phyloP scores from a whole-genome alignment of 2,113 vertebrate species.

The Dolichotis patagonum region DNA sequence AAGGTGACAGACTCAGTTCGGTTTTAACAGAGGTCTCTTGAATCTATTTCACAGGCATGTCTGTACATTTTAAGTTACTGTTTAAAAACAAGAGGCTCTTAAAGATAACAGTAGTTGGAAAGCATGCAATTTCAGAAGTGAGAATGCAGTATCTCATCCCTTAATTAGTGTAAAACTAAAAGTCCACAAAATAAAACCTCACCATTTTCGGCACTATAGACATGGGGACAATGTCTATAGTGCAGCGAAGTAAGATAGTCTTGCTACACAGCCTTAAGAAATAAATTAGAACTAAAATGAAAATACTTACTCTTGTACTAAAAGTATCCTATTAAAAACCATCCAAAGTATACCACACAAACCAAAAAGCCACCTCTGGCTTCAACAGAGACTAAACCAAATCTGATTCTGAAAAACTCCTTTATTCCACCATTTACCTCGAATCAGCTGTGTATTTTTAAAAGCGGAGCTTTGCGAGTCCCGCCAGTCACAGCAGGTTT shows the following conservation, averaged over 20 bases:
- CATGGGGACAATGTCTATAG: too few relatives aligned
- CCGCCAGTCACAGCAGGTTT: slow-evolving; percentile 34
- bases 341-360: not conserved
- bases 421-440: not conserved
- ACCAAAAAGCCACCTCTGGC: not conserved
- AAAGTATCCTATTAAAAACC: slow-evolving; percentile 38
- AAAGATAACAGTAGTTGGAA: slow-evolving; percentile 37
- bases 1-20: not conserved
- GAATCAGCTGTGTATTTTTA: not conserved
- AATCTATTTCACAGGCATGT: slow-evolving; percentile 5
- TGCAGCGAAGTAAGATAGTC: not conserved
- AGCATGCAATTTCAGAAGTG: slow-evolving; percentile 45
- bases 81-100: not conserved
- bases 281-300: slow-evolving; percentile 17
- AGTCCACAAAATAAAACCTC: slow-evolving; percentile 48
- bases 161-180: not conserved
- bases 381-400: slow-evolving; percentile 32
- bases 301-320: not conserved
- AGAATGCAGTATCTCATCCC: not conserved
- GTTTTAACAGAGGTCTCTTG: not conserved
- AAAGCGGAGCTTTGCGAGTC: not conserved
- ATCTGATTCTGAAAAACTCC: slow-evolving; percentile 29
- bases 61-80: not conserved
- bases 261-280: slow-evolving; percentile 8
- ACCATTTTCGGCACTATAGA: not conserved